Base-by-base conservation (phyloP, 2,113 vertebrate species). In the Ariopsis seemanni region DNA sequence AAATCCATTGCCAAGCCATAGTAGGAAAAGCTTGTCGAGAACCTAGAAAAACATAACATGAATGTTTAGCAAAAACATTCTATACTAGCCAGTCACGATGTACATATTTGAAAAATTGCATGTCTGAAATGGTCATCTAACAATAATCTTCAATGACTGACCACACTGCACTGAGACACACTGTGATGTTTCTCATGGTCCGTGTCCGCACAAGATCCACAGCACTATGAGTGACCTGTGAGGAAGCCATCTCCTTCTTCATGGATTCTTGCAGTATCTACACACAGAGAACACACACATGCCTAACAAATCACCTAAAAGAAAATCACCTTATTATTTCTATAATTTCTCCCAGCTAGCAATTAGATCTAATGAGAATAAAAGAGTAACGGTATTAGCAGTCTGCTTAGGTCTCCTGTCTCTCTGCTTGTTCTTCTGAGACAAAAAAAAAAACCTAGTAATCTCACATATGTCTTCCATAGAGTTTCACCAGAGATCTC, bases 1-100 rank as follows among this genome's bases (percentile, higher is more conserved):
- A 97, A 93, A 87, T 96, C 96, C 95, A 97, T 95, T 25, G 94
- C 62, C 7, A 96, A 89, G 0, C 95, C 93, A 9, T 96, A 97
- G 89, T 96, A 96, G 22, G 95, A 94, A 82, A 97, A 96, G 86
- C 94, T 95, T 22, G 94, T 95, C 1, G 95, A 92, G 14, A 95
- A 94, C 95, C 96, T 97, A 25, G 15, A 53, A 69, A 57, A 52
- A 57, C 9, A 48, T 27, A 7, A 74, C 34, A 78, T 67, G 25
- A 78, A 57, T 62, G 15, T 58, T 14, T 12, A 20, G 5, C 1
- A 48, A 11, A n/a, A 62, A 82, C 60, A 42, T 42, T 42, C 42
- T 42, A 42, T 20, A 65, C 4, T 22, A 83, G 34, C 27, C 9
- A 65, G 34, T 83, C 20, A 30, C 15, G 5, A 7, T 55, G 50